Conservation (phyloP, 1,140 invertebrate genomes). For the Dreissena polymorpha region DNA sequence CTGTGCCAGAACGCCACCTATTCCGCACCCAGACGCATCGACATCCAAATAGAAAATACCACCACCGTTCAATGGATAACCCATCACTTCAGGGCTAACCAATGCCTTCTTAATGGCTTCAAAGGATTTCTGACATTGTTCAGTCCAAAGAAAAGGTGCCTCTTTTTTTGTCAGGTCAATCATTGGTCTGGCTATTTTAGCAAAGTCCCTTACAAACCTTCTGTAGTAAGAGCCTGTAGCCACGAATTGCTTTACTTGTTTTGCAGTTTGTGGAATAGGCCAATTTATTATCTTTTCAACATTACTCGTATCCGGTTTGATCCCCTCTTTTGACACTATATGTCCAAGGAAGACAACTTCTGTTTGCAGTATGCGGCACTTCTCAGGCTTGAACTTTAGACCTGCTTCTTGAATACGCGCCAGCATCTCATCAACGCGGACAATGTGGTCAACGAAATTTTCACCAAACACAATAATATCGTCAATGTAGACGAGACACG, state of each 20-base stretch:
- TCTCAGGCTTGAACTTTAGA: conserved; percentile 53
- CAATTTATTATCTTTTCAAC: conserved; percentile 29
- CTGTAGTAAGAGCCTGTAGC: conserved; percentile 56
- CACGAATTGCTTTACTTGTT: conserved; percentile 56
- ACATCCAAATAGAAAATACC: conserved; percentile 63
- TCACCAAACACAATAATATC: conserved; percentile 57
- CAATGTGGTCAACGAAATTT: conserved; percentile 30
- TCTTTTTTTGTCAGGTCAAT: conserved; percentile 50
- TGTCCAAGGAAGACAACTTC: conserved; percentile 57
- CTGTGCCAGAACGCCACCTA: conserved; percentile 77
- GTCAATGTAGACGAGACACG: conserved; percentile 55
- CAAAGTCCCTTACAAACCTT: conserved; percentile 46
- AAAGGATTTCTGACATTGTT: conserved; percentile 53
- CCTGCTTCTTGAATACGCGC: conserved; percentile 29
- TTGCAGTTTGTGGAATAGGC: conserved; percentile 48
- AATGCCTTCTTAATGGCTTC: conserved; percentile 47
- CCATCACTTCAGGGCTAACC: conserved; percentile 47
- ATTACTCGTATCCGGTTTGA: conserved; percentile 37
- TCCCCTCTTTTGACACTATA: conserved; percentile 43
- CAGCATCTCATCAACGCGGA: conserved; percentile 29
- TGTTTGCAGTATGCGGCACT: conserved; percentile 56
- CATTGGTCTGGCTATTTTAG: conserved; percentile 52
- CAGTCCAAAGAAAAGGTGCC: conserved; percentile 41
- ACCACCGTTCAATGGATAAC: too few species aligned
- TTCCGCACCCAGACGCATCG: conserved; percentile 74